phyloP scores from a whole-genome alignment of 1,140 invertebrate genomes.

The Habropoda laboriosa region DNA sequence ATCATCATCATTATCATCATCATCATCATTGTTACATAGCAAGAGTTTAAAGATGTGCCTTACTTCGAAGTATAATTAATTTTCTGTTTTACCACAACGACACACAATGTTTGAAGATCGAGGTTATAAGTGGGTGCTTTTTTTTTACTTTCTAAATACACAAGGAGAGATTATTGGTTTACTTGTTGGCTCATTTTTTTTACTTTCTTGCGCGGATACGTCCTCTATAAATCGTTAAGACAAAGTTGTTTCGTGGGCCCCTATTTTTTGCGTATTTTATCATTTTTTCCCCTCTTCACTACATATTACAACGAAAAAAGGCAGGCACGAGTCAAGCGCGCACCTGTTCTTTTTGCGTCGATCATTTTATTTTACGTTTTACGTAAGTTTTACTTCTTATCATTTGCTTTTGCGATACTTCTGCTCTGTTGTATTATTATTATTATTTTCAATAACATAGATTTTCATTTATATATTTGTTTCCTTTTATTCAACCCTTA shows the following conservation, averaged over 20 bases:
- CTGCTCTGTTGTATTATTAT: conserved; percentile 56
- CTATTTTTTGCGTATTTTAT: conserved; percentile 9
- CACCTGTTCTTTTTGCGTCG: conserved; percentile 44
- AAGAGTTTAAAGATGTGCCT: conserved; percentile 17
- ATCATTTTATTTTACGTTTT: conserved; percentile 18
- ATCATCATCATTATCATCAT: neutral
- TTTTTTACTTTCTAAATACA: conserved; percentile 24
- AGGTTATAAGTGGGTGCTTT: conserved; percentile 14
- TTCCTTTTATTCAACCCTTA: neutral
- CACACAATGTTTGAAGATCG: conserved; percentile 26
- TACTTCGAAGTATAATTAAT: conserved; percentile 32
- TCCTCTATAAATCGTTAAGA: conserved; percentile 21
- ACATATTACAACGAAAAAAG: conserved; percentile 61
- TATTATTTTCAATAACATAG: conserved; percentile 50
- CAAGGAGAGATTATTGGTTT: conserved; percentile 28
- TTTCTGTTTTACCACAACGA: conserved; percentile 17
- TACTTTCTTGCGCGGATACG: conserved; percentile 6
- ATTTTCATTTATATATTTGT: conserved; percentile 43
- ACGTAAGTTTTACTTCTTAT: conserved; percentile 42
- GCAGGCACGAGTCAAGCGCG: conserved; percentile 48
- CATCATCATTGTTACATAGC: conserved; percentile 9
- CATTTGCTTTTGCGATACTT: conserved; percentile 51
- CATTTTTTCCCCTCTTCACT: conserved; percentile 15
- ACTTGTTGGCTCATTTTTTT: neutral
- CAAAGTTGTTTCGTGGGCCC: conserved; percentile 38